Evolutionary conservation across 2,113 vertebrate genomes (phyloP).

Genomic region (Collichthys lucidus): DNA sequence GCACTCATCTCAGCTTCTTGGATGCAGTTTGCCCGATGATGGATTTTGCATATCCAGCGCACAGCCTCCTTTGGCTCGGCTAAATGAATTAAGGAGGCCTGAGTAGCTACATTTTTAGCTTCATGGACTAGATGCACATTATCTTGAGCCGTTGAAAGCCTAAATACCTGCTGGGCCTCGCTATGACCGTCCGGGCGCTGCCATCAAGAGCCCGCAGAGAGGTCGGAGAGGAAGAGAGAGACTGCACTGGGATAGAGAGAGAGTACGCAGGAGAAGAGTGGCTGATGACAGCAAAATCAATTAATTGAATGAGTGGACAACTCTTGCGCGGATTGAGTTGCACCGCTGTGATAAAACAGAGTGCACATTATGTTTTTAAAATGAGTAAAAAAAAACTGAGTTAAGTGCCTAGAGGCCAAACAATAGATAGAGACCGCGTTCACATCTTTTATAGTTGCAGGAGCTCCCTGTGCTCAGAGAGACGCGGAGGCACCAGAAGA

Average conservation of each 20-base stretch:
- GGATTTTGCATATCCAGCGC: constrained; percentile 58
- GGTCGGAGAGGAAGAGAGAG: constrained; percentile 57
- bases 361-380: constrained; percentile 73
- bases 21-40: constrained; percentile 59
- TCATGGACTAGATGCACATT: constrained; percentile 71
- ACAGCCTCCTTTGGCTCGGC: constrained; percentile 60
- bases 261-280: constrained; percentile 48
- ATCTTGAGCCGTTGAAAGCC: constrained; percentile 72
- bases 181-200: constrained; percentile 52
- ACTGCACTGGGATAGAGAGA: constrained; percentile 51
- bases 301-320: constrained; percentile 78
- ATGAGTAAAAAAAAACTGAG: constrained; percentile 62
- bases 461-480: constrained; percentile 65
- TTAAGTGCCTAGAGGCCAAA: constrained; percentile 54
- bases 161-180: constrained; percentile 71
- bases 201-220: constrained; percentile 73
- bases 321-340: constrained; percentile 76
- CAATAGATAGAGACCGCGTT: constrained; percentile 29
- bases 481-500: constrained; percentile 73
- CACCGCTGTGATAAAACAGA: constrained; percentile 74
- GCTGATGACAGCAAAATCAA: constrained; percentile 75
- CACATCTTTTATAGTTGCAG: constrained; percentile 44
- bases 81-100: constrained; percentile 76
- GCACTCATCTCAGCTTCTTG: constrained; percentile 32
- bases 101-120: constrained; percentile 76